Evolutionary conservation across 2,797 vertebrate genomes (phyloP).

Genomic region (Aselliscus stoliczkanus): DNA sequence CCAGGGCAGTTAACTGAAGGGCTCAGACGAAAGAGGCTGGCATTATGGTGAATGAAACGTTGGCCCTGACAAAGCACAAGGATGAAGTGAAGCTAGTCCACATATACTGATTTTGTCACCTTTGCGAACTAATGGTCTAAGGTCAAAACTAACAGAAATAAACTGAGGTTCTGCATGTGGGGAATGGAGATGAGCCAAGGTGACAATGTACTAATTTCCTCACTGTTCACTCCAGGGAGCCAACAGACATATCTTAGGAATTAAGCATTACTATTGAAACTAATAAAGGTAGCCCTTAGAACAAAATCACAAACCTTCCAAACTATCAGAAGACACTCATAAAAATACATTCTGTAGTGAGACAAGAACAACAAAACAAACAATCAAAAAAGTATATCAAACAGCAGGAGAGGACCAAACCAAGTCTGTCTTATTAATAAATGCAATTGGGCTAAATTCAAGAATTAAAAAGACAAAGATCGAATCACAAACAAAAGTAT

Average conservation of each 20-base stretch:
- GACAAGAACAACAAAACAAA: background rate
- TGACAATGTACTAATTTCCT: background rate
- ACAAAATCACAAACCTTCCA: background rate
- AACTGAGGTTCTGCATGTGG: background rate
- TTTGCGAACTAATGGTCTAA: too few species aligned
- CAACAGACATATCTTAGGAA: background rate
- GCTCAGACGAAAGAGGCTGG: background rate
- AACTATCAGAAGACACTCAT: background rate
- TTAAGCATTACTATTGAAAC: background rate
- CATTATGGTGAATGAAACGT: background rate
- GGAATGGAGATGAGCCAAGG: background rate
- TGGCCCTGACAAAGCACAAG: background rate
- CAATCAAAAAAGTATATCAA: background rate
- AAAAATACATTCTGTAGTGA: background rate
- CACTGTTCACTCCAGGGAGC: background rate
- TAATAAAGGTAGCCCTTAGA: background rate
- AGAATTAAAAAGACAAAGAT: background rate
- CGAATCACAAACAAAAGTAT: background rate
- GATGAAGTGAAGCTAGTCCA: background rate
- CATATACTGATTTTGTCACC: too few species aligned
- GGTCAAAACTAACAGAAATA: background rate
- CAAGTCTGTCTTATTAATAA: background rate
- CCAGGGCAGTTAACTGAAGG: background rate
- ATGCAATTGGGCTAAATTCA: background rate
- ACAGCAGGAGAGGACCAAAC: background rate